phyloP scores from a whole-genome alignment of 64 coral and sea anemone genomes.

The Actinia equina region DNA sequence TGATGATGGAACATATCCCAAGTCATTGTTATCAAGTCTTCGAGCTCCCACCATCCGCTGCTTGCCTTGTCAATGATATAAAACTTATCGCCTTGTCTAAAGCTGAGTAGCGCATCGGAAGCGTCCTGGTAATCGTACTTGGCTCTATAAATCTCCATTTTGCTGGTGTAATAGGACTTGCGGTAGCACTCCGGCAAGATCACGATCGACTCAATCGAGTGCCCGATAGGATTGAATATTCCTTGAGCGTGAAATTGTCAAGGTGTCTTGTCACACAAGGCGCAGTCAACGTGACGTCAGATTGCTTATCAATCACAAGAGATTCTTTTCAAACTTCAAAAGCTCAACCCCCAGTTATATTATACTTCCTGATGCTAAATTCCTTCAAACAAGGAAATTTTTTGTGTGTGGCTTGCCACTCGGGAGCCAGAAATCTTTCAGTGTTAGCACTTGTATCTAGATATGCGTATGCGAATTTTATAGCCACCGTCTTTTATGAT shows the following conservation, averaged over 20 bases:
- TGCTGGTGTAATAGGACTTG: background rate
- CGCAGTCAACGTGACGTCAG: slow-evolving; percentile 6
- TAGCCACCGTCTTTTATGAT: background rate
- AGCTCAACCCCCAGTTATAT: background rate
- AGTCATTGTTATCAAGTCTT: slow-evolving; percentile 45
- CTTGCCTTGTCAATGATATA: slow-evolving; percentile 40
- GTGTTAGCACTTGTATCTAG: background rate
- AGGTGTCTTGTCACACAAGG: background rate
- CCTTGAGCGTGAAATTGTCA: slow-evolving; percentile 4
- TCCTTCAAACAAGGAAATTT: background rate
- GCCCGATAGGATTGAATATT: background rate
- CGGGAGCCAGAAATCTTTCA: background rate
- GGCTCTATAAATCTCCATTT: slow-evolving; percentile 54
- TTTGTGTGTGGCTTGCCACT: too few relatives aligned
- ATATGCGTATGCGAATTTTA: background rate
- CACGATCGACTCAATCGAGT: background rate
- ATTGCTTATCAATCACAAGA: background rate
- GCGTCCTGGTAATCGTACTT: slow-evolving; percentile 50
- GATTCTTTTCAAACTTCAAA: background rate
- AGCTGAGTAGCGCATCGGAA: slow-evolving; percentile 19
- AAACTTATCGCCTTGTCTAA: slow-evolving; percentile 54
- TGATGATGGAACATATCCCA: slow-evolving; percentile 54
- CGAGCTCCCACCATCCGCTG: slow-evolving; percentile 46
- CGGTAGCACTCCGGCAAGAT: background rate
- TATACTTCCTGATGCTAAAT: background rate